These are phyloP conservation scores for Perdita meconis DNA, from an alignment of 2,888 invertebrate genomes.

Conservation along the genomic window DNA sequence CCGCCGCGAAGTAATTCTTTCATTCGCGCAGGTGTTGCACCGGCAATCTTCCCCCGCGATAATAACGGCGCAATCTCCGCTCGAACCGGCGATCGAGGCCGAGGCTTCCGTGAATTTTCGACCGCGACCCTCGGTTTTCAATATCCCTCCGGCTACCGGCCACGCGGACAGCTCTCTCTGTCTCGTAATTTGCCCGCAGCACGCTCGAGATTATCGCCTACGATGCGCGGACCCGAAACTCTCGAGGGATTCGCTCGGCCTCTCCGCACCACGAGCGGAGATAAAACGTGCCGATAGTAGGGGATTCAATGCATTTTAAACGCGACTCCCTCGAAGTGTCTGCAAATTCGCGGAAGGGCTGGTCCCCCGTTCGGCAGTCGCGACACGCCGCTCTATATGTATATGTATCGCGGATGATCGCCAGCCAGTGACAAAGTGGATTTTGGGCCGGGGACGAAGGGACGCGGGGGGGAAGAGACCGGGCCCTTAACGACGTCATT, in stretches of 20 bases:
- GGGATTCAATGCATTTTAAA: slow-evolving; percentile 83
- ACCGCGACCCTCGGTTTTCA: slow-evolving; percentile 19
- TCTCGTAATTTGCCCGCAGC: slow-evolving; percentile 50
- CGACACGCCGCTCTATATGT: slow-evolving; percentile 17
- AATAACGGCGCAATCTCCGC: background rate
- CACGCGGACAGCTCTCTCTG: slow-evolving; percentile 1
- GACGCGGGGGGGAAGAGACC: slow-evolving; percentile 21
- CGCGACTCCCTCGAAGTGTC: slow-evolving; percentile 72
- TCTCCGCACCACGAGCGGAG: slow-evolving; percentile 65
- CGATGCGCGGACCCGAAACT: slow-evolving; percentile 50
- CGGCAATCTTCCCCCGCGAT: background rate
- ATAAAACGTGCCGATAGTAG: slow-evolving; percentile 79
- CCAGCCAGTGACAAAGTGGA: slow-evolving; percentile 69
- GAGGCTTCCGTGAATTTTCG: background rate
- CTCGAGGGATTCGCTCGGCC: slow-evolving; percentile 31
- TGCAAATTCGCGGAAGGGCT: slow-evolving; percentile 72
- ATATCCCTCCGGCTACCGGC: slow-evolving; percentile 35
- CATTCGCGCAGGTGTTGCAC: slow-evolving; percentile 30
- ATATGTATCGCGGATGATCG: slow-evolving; percentile 66
- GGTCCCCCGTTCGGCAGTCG: slow-evolving; percentile 26
- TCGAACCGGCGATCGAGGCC: background rate
- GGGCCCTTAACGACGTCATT: slow-evolving; percentile 60
- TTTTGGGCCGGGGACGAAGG: slow-evolving; percentile 48
- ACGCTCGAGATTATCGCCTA: slow-evolving; percentile 45
- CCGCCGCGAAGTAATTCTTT: slow-evolving; percentile 24